phyloP scores from a whole-genome alignment of 2,797 vertebrate genomes.

The Silurus aristotelis region DNA sequence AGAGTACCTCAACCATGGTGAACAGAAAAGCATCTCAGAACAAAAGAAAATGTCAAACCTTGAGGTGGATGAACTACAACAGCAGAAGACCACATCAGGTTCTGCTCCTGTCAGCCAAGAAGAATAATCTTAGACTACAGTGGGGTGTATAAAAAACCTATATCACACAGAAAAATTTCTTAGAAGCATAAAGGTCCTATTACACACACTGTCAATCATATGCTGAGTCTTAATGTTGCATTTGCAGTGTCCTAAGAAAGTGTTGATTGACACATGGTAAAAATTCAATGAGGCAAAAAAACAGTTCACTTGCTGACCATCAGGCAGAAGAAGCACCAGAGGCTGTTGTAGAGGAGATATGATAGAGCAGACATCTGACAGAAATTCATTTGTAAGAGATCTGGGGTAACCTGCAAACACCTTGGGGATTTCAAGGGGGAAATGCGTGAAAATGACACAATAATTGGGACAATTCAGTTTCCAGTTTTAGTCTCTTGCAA shows the following conservation, averaged over 20 bases:
- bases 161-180: not conserved
- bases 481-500: slow-evolving; percentile 9
- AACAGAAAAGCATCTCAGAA: not conserved
- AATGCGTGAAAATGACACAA: slow-evolving; percentile 18
- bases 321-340: not conserved
- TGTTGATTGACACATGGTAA: not conserved
- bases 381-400: not conserved
- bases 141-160: not conserved
- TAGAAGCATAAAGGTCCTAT: not conserved
- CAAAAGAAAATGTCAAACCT: not conserved
- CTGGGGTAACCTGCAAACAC: slow-evolving; percentile 10
- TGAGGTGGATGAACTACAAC: not conserved
- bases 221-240: not conserved
- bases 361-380: not conserved
- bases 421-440: not conserved
- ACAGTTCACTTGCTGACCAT: not conserved
- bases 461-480: slow-evolving; percentile 20
- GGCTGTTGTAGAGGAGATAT: not conserved
- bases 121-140: not conserved
- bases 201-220: not conserved
- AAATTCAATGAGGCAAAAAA: not conserved
- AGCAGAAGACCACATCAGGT: not conserved
- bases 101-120: not conserved
- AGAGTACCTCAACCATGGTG: not conserved
- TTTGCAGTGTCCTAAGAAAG: not conserved